Base-by-base conservation (phyloP, 2,888 invertebrate genomes). In the Phengaris arion region DNA sequence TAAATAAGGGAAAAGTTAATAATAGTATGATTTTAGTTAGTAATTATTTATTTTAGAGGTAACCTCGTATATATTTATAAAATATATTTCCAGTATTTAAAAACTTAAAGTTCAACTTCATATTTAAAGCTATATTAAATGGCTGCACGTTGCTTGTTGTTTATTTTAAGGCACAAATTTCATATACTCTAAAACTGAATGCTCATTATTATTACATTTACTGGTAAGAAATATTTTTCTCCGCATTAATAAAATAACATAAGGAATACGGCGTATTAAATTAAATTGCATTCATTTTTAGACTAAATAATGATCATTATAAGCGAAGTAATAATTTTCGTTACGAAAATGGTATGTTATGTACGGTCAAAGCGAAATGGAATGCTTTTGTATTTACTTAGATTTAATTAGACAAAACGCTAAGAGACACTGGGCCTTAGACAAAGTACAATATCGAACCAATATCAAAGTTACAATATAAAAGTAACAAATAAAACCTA, bases 61-160 rank as follows among this genome's bases (percentile, higher is more conserved):
- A 64, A 35, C 64, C 52, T 9, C 64, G 12, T 35, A 64, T 64
- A 64, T 64, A 64, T 64, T 64, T 64, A 45, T 64, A 35, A 64
- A 64, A 64, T 64, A 64, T 64, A 64, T 64, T 35, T 64, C 15
- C 64, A 64, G 64, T 64, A 52, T 52, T 52, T 64, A 45, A 45
- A 64, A 64, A 64, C 64, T 64, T 35, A 64, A 64, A 64, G 35
- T 45, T 64, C 6, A 45, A 64, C 64, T 45, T 64, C 12, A 64
- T 64, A 64, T 64, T 64, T 64, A 64, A 64, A 64, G 64, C 64
- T 64, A 64, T 64, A 6, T 64, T 4, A 64, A 6, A 64, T 13
- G 35, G 35, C 64, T 64, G 64, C 64, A 64, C 6, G 13, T 64
- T 64, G 45, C 64, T 35, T 35, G 64, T 64, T 64, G 35, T 35